phyloP scores from a whole-genome alignment of 2,797 vertebrate species.

The Amniataba percoides region DNA sequence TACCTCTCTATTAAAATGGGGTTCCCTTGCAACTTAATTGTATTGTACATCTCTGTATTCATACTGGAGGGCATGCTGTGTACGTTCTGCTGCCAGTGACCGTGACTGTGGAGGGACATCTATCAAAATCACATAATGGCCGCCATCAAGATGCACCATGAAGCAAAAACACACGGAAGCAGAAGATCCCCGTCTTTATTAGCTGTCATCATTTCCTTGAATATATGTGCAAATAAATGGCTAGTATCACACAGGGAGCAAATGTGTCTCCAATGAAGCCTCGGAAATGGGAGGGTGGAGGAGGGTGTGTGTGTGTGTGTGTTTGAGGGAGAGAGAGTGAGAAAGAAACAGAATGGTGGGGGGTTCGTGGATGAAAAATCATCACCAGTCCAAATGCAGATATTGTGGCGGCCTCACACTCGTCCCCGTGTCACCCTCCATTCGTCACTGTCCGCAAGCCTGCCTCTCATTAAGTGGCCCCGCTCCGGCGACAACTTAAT shows the following conservation, averaged over 20 bases:
- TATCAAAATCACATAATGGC: slow-evolving; percentile 88
- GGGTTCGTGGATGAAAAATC: slow-evolving; percentile 91
- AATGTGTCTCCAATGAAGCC: slow-evolving; percentile 91
- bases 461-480: slow-evolving; percentile 96
- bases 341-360: slow-evolving; percentile 64
- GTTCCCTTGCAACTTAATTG: slow-evolving; percentile 52
- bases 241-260: slow-evolving; percentile 93
- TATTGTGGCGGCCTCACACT: slow-evolving; percentile 91
- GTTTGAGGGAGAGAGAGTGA: slow-evolving; percentile 22
- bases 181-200: slow-evolving; percentile 94
- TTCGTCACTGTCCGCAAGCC: slow-evolving; percentile 94
- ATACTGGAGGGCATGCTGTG: slow-evolving; percentile 54
- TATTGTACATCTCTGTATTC: slow-evolving; percentile 49
- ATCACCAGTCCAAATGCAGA: slow-evolving; percentile 91
- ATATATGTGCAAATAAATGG: slow-evolving; percentile 99
- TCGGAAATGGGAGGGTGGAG: slow-evolving; percentile 84
- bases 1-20: slow-evolving; percentile 57
- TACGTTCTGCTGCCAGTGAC: slow-evolving; percentile 46
- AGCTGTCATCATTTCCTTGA: slow-evolving; percentile 93
- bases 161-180: slow-evolving; percentile 91
- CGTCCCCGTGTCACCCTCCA: slow-evolving; percentile 90
- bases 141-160: slow-evolving; percentile 85
- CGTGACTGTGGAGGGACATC: slow-evolving; percentile 76
- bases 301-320: slow-evolving; percentile 47
- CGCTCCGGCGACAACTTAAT: slow-evolving; percentile 96